Conservation (phyloP, 2,888 invertebrate species). For the Acanthosepion pharaonis region DNA sequence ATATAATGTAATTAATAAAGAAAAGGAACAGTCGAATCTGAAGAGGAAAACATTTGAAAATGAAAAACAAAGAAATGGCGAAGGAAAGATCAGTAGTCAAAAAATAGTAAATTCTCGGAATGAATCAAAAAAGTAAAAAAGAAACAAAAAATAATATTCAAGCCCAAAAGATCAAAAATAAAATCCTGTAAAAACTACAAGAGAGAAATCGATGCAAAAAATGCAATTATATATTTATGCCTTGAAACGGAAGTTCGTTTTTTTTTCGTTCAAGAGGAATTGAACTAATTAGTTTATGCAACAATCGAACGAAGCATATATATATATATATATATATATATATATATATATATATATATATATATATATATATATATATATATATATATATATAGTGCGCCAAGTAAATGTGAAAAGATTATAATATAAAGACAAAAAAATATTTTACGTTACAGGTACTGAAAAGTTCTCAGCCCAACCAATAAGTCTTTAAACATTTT, state of each 20-base stretch:
- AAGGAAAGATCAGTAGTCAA: not conserved
- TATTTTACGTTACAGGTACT: too few species aligned
- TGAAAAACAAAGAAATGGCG: not conserved
- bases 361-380: too few species aligned
- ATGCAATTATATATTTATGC: not conserved
- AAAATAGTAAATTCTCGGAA: not conserved
- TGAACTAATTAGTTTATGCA: too few species aligned
- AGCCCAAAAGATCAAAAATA: not conserved
- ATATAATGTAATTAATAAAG: too few species aligned
- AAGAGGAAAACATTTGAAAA: not conserved
- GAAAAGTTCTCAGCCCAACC: too few species aligned
- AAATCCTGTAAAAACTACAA: not conserved
- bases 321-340: too few species aligned
- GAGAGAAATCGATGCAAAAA: not conserved
- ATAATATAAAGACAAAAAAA: too few species aligned
- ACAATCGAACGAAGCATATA: too few species aligned
- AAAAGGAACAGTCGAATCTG: not conserved
- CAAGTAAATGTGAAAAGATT: too few species aligned
- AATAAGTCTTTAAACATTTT: too few species aligned
- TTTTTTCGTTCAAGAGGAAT: not conserved
- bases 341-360: too few species aligned
- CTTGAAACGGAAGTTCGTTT: not conserved
- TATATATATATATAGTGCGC: too few species aligned
- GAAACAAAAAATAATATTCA: not conserved
- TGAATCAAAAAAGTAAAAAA: not conserved